These are phyloP conservation scores for Ophioninae sp. DNA, from an alignment of 2,888 invertebrate genomes.

Conservation along the genomic window DNA sequence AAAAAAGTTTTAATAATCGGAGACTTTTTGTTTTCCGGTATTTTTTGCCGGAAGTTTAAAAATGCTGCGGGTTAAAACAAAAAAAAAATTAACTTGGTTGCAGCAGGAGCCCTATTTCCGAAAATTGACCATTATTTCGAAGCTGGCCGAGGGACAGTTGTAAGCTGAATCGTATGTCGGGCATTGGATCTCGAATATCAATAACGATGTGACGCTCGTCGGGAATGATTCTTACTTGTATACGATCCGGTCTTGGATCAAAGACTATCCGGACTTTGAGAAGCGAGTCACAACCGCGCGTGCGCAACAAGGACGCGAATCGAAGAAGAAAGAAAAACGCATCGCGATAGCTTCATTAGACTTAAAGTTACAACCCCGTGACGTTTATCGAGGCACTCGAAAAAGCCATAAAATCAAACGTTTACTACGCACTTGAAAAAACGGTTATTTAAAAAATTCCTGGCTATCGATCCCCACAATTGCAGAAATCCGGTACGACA, in stretches of 20 bases:
- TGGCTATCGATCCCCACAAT: not conserved
- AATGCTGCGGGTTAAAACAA: not conserved
- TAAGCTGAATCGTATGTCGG: not conserved
- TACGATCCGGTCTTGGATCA: slow-evolving; percentile 5
- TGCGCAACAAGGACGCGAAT: not conserved
- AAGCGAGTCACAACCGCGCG: not conserved
- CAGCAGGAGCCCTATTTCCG: too few species aligned
- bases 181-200: not conserved
- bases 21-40: too few species aligned
- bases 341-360: slow-evolving; percentile 5
- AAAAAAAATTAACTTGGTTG: too few species aligned
- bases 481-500: not conserved
- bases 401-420: not conserved
- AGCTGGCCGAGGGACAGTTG: not conserved
- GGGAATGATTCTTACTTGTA: not conserved
- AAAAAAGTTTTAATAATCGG: too few species aligned
- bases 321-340: not conserved
- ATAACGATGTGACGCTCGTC: not conserved
- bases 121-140: not conserved
- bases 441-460: not conserved
- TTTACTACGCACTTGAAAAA: not conserved
- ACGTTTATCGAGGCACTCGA: slow-evolving; percentile 16
- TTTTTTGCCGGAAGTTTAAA: too few species aligned
- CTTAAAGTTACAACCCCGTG: slow-evolving; percentile 15
- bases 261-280: slow-evolving; percentile 12